phyloP scores from a whole-genome alignment of 2,888 invertebrate genomes.

The Brenthis daphne region DNA sequence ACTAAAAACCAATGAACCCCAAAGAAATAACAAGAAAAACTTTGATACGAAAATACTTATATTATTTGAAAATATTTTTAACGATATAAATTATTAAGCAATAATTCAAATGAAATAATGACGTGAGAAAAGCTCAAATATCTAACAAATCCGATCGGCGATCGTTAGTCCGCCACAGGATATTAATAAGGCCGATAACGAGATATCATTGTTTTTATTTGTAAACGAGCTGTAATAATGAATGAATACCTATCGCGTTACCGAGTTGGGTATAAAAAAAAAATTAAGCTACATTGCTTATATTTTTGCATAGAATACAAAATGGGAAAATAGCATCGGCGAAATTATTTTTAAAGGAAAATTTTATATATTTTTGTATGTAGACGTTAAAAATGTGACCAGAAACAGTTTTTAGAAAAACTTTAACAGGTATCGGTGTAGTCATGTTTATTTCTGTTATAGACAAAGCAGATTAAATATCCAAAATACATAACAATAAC shows the following conservation, averaged over 20 bases:
- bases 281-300: constrained; percentile 24
- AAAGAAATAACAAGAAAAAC: neutral
- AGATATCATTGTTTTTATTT: constrained; percentile 52
- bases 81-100: constrained; percentile 19
- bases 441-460: no score
- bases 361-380: no score
- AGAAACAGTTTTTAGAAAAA: no score
- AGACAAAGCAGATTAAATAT: no score
- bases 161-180: constrained; percentile 49
- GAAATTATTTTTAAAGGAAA: no score
- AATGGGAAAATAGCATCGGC: no score
- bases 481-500: no score
- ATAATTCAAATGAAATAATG: constrained; percentile 41
- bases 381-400: no score
- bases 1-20: no score
- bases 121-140: constrained; percentile 40
- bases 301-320: neutral
- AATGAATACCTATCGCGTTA: constrained; percentile 49
- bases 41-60: neutral
- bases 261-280: constrained; percentile 24
- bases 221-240: constrained; percentile 53
- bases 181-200: constrained; percentile 58
- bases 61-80: constrained; percentile 1
- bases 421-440: no score
- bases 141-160: constrained; percentile 44